Evolutionary conservation across 2,797 vertebrate genomes (phyloP).

Genomic region (Tinamus major): DNA sequence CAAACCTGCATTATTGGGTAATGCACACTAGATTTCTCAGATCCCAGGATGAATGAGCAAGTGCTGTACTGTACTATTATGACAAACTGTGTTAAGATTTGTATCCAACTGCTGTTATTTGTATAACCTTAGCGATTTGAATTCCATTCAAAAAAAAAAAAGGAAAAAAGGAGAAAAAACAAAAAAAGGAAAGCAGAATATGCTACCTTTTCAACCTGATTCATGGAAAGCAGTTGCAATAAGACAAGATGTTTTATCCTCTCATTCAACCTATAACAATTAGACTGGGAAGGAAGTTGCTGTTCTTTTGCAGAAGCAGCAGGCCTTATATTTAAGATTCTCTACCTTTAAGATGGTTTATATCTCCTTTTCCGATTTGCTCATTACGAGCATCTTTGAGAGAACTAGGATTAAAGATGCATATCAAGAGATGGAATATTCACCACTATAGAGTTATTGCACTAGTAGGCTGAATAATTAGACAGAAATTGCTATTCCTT

Average conservation of each 20-base stretch:
- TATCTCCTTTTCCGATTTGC: not conserved
- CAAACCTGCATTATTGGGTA: conserved; percentile 28
- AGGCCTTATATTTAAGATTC: not conserved
- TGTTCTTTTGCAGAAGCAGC: not conserved
- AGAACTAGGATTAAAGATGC: not conserved
- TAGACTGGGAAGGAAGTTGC: not conserved
- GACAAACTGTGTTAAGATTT: conserved; percentile 13
- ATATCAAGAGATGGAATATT: not conserved
- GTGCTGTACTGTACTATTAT: not conserved
- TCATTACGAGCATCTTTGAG: not conserved
- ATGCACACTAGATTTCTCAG: conserved; percentile 21
- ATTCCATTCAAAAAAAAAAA: not conserved
- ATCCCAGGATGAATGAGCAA: not conserved
- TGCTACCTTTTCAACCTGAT: not conserved
- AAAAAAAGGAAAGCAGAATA: not conserved
- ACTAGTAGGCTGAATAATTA: not conserved
- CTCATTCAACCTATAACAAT: not conserved
- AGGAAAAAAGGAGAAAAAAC: not conserved
- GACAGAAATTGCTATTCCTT: not conserved
- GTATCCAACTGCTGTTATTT: conserved; percentile 27
- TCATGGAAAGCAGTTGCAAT: not conserved
- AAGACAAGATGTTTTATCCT: not conserved
- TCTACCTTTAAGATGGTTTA: not conserved
- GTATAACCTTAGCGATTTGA: not conserved
- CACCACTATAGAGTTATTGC: not conserved